phyloP scores from a whole-genome alignment of 2,113 vertebrate species.

The Odontophorus gujanensis region DNA sequence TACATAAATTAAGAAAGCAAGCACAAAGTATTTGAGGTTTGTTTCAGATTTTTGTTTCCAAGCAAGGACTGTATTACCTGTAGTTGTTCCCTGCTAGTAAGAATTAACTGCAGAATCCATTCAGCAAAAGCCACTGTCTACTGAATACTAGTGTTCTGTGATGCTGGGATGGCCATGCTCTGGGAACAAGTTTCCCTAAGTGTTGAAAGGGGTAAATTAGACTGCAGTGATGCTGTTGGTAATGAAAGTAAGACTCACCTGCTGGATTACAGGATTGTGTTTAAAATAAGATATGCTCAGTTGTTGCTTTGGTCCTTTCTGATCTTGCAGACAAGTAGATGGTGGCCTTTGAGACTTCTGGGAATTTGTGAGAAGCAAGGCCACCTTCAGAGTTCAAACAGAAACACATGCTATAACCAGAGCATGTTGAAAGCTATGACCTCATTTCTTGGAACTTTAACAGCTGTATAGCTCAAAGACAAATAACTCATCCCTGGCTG shows the following conservation, averaged over 20 bases:
- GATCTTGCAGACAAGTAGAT: conserved; percentile 8
- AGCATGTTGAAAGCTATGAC: conserved; percentile 45
- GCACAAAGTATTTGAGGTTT: not conserved
- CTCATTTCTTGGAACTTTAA: conserved; percentile 58
- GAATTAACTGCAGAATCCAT: not conserved
- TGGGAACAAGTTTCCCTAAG: not conserved
- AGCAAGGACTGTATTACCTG: not conserved
- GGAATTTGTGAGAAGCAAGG: conserved; percentile 18
- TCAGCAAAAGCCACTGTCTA: not conserved
- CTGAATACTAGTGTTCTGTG: not conserved
- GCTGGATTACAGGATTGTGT: not conserved
- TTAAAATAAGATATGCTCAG: conserved; percentile 9
- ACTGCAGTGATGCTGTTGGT: not conserved
- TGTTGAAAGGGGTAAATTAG: not conserved
- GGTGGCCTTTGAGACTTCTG: not conserved
- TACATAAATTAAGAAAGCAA: not conserved
- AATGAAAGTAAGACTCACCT: not conserved
- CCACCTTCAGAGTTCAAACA: conserved; percentile 32
- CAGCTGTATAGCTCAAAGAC: conserved; percentile 53
- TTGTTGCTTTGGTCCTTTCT: conserved; percentile 17
- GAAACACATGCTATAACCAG: not conserved
- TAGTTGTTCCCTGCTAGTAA: not conserved
- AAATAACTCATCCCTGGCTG: conserved; percentile 58
- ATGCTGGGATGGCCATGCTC: not conserved
- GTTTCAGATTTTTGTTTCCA: not conserved